Evolutionary conservation across 1,140 invertebrate genomes (phyloP).

Genomic region (Papilio helenus): DNA sequence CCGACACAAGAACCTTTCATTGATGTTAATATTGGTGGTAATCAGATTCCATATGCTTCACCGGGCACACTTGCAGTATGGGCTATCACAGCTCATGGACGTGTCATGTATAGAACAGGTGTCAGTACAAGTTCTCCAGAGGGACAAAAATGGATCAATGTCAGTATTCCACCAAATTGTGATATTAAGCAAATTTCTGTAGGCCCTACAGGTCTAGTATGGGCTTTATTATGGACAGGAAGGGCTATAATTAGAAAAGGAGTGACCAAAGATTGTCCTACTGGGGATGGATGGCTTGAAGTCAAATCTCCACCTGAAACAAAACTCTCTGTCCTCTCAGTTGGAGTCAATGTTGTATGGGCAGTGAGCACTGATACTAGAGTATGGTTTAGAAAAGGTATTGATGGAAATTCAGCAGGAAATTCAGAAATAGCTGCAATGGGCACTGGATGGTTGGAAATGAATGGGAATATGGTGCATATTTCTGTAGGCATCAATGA

Average conservation of each 20-base stretch:
- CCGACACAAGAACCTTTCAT: constrained; percentile 90
- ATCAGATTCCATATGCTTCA: constrained; percentile 89
- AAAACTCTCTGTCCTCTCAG: constrained; percentile 89
- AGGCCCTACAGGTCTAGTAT: constrained; percentile 92
- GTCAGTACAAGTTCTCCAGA: constrained; percentile 92
- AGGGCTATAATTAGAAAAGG: constrained; percentile 91
- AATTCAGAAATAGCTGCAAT: constrained; percentile 88
- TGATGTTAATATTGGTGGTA: constrained; percentile 93
- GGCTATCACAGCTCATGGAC: constrained; percentile 94
- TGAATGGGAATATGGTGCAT: constrained; percentile 92
- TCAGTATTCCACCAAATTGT: constrained; percentile 88
- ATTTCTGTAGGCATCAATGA: constrained; percentile 94
- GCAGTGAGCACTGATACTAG: constrained; percentile 91
- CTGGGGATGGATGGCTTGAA: constrained; percentile 91
- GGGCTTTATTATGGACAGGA: constrained; percentile 92
- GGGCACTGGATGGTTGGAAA: constrained; percentile 91
- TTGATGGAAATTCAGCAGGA: constrained; percentile 88
- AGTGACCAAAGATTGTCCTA: constrained; percentile 88
- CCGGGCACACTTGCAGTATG: constrained; percentile 91
- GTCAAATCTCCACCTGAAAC: constrained; percentile 88
- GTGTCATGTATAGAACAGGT: constrained; percentile 92
- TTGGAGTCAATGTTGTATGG: constrained; percentile 94
- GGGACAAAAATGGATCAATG: constrained; percentile 91
- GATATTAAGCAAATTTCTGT: constrained; percentile 93
- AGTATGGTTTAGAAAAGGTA: constrained; percentile 95